These are phyloP conservation scores for Acrocera orbiculus DNA, from an alignment of 2,888 invertebrate genomes.

Conservation along the genomic window DNA sequence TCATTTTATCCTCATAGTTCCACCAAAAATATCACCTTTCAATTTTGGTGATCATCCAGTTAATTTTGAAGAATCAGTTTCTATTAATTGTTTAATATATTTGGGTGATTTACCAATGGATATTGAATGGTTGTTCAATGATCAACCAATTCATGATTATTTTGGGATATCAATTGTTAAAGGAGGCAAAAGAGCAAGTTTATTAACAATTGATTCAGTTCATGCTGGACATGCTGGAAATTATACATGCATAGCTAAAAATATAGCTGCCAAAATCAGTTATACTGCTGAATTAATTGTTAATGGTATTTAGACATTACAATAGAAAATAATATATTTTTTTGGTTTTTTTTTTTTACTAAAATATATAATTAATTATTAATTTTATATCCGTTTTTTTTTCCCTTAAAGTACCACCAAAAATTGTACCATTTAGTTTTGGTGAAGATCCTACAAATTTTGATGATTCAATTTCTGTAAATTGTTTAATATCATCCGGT, in stretches of 20 bases:
- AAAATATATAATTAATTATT: too few species aligned
- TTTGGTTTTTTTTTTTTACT: background rate
- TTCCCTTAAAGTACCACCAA: constrained; percentile 48
- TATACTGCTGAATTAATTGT: constrained; percentile 51
- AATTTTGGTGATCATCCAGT: constrained; percentile 50
- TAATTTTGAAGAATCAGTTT: constrained; percentile 44
- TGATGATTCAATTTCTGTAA: constrained; percentile 51
- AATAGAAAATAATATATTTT: too few species aligned
- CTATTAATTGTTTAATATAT: constrained; percentile 40
- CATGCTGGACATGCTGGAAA: constrained; percentile 49
- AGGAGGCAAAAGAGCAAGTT: constrained; percentile 41
- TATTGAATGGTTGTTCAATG: constrained; percentile 37
- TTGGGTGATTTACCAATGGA: constrained; percentile 48
- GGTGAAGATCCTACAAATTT: constrained; percentile 53
- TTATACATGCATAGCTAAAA: constrained; percentile 57
- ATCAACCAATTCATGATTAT: constrained; percentile 26
- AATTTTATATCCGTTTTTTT: background rate
- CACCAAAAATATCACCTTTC: constrained; percentile 58
- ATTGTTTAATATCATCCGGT: constrained; percentile 55
- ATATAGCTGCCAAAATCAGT: constrained; percentile 48
- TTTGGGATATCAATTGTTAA: constrained; percentile 31
- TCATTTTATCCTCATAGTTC: constrained; percentile 35
- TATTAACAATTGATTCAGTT: constrained; percentile 43
- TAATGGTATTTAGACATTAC: constrained; percentile 35
- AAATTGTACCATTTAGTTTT: constrained; percentile 59